phyloP scores from a whole-genome alignment of 2,113 vertebrate genomes.

The Dicrurus megarhynchus region DNA sequence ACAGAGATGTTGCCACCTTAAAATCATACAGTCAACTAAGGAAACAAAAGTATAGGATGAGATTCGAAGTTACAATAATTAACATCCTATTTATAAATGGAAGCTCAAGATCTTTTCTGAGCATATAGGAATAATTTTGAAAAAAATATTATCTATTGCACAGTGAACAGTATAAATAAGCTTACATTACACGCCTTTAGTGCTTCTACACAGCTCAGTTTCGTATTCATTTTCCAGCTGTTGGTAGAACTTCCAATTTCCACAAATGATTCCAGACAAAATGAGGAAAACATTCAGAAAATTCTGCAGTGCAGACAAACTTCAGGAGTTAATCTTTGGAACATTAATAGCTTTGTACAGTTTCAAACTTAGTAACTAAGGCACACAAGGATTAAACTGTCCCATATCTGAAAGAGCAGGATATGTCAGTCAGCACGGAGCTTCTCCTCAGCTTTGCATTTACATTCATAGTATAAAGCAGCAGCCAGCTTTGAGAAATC shows the following conservation, averaged over 20 bases:
- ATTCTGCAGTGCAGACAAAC: neutral
- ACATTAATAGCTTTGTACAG: neutral
- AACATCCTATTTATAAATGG: neutral
- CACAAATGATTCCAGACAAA: neutral
- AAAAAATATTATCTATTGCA: neutral
- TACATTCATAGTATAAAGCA: constrained; percentile 1
- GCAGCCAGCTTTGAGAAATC: neutral
- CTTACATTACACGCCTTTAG: neutral
- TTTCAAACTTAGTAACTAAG: neutral
- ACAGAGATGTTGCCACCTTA: neutral
- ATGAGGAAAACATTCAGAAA: neutral
- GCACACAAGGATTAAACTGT: constrained; percentile 2
- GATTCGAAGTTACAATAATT: neutral
- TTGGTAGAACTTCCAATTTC: neutral
- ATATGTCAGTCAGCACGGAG: constrained; percentile 10
- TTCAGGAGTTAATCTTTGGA: neutral
- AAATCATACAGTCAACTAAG: neutral
- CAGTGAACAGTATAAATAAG: neutral
- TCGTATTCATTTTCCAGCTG: neutral
- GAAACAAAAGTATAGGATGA: neutral
- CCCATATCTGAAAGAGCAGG: neutral
- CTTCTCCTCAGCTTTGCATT: neutral
- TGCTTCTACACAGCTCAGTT: neutral
- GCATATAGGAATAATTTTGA: neutral
- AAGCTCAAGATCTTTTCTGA: neutral